A percentile compares a stretch with the other conserved stretches of the same genome.
phyloP scores from a whole-genome alignment of 2,888 invertebrate species.

The Druceiella hillmani region DNA sequence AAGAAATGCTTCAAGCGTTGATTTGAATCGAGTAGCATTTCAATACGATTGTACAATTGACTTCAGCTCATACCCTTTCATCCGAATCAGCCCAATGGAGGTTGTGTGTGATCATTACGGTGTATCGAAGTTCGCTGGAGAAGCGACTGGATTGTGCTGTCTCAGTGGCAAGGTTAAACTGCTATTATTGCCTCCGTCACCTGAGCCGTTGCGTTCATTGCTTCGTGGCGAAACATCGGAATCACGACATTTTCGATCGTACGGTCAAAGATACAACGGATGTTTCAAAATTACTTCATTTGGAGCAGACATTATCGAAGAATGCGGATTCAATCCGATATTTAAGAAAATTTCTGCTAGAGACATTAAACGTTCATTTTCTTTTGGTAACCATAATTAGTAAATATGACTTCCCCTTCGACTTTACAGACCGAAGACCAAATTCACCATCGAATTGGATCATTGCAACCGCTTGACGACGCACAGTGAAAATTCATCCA shows the following conservation, averaged over 20 bases:
- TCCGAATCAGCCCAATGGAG: constrained; percentile 7
- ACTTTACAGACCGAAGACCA: constrained; percentile 16
- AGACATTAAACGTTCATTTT: too few relatives aligned
- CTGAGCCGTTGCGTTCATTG: too few relatives aligned
- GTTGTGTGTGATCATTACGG: constrained; percentile 2
- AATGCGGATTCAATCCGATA: too few relatives aligned
- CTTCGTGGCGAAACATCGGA: too few relatives aligned
- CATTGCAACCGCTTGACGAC: constrained; percentile 19
- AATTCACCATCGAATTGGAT: constrained; percentile 19
- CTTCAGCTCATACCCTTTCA: constrained; percentile 16
- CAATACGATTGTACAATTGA: constrained; percentile 11
- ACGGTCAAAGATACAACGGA: too few relatives aligned
- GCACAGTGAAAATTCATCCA: constrained; percentile 20
- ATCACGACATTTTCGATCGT: too few relatives aligned
- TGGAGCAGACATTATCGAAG: too few relatives aligned
- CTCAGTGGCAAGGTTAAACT: not conserved
- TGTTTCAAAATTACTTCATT: too few relatives aligned
- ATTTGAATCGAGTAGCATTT: constrained; percentile 18
- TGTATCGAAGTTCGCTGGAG: constrained; percentile 4
- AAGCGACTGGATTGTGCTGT: constrained; percentile 1
- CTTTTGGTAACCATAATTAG: constrained; percentile 1
- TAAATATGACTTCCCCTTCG: constrained; percentile 7
- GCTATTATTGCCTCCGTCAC: too few relatives aligned
- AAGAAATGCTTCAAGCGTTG: constrained; percentile 18
- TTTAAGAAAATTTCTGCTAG: too few relatives aligned